These are phyloP conservation scores for Troides oblongomaculatus DNA, from an alignment of 2,888 invertebrate genomes.

Conservation along the genomic window DNA sequence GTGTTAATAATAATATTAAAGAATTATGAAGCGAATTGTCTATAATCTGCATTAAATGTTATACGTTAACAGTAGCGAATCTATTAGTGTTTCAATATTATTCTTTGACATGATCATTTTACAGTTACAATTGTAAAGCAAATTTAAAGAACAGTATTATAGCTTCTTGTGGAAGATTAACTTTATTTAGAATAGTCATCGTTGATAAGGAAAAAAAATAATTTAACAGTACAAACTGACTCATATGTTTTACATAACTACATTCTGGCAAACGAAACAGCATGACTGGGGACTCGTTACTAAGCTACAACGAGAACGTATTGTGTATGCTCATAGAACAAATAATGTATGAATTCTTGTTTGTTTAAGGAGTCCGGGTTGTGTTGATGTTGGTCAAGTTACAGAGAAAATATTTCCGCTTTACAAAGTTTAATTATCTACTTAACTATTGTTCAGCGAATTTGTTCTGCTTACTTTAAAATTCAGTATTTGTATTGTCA, in stretches of 20 bases:
- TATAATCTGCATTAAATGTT: no score
- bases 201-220: not conserved
- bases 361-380: conserved; percentile 12
- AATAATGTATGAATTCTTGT: conserved; percentile 24
- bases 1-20: no score
- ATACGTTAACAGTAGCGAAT: no score
- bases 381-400: conserved; percentile 12
- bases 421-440: conserved; percentile 1
- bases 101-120: no score
- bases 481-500: conserved; percentile 1
- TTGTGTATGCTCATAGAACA: conserved; percentile 21
- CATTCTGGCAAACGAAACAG: conserved; percentile 10
- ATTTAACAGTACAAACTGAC: not conserved
- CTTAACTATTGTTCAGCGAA: not conserved
- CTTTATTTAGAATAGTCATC: not conserved
- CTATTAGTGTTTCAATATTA: no score
- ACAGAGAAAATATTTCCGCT: conserved; percentile 13
- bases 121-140: not conserved
- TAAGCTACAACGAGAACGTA: conserved; percentile 9
- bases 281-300: conserved; percentile 9
- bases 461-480: not conserved
- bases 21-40: no score
- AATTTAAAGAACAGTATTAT: not conserved
- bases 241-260: not conserved
- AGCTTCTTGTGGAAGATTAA: not conserved